Conservation (phyloP, 2,888 invertebrate species). For the Odontothrips loti region DNA sequence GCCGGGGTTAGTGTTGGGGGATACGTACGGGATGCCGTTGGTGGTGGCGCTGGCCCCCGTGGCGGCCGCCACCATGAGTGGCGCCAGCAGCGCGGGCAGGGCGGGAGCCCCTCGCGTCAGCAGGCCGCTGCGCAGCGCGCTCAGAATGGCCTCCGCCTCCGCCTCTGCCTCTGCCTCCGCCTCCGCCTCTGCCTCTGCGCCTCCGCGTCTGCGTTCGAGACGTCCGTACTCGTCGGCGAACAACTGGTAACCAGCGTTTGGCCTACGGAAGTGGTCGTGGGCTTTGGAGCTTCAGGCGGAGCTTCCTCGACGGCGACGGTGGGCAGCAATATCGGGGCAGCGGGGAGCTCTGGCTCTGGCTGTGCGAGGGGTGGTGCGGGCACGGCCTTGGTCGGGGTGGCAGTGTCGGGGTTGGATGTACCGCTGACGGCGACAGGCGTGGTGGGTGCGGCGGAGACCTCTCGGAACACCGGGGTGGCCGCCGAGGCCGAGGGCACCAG, state of each 20-base stretch:
- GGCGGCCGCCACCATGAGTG: slow-evolving; percentile 3
- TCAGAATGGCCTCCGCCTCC: slow-evolving; percentile 29
- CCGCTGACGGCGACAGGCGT: neutral
- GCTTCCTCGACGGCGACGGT: slow-evolving; percentile 29
- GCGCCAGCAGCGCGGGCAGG: neutral
- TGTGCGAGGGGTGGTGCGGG: neutral
- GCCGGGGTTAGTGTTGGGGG: neutral
- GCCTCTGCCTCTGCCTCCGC: slow-evolving; percentile 32
- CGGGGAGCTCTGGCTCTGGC: neutral
- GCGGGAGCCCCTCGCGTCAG: neutral
- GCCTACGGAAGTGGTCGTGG: no score
- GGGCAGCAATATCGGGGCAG: neutral
- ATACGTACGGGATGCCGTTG: neutral
- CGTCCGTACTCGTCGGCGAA: no score
- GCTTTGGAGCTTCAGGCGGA: slow-evolving; percentile 24
- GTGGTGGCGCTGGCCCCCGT: neutral
- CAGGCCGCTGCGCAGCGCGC: neutral
- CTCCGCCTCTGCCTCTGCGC: slow-evolving; percentile 26
- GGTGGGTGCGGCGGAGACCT: neutral
- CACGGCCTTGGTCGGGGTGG: neutral
- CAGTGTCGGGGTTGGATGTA: neutral
- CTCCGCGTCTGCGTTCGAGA: no score
- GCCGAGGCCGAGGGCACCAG: no score
- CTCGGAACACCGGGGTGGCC: no score
- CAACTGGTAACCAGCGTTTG: no score